phyloP scores from a whole-genome alignment of 1,140 invertebrate species.

The Melipona quadrifasciata region DNA sequence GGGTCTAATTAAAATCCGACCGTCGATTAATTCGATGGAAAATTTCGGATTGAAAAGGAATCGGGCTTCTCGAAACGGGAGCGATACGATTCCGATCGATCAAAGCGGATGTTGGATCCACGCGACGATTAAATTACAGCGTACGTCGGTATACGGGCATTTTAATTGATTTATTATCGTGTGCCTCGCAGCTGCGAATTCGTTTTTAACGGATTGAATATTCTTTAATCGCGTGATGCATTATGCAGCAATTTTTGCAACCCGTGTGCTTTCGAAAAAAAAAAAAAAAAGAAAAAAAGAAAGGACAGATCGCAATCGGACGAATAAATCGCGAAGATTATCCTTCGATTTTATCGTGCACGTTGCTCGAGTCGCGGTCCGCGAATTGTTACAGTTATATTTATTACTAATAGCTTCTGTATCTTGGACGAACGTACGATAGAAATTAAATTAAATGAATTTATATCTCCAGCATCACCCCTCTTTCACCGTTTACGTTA shows the following conservation, averaged over 20 bases:
- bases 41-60: constrained; percentile 21
- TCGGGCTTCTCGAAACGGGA: neutral
- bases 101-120: neutral
- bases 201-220: constrained; percentile 44
- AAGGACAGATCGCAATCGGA: neutral
- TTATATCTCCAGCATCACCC: neutral
- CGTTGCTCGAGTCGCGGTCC: neutral
- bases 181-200: constrained; percentile 29
- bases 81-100: constrained; percentile 33
- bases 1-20: constrained; percentile 16
- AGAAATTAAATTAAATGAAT: neutral
- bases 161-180: constrained; percentile 56
- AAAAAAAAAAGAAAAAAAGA: too few relatives aligned
- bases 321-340: neutral
- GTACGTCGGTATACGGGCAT: constrained; percentile 9
- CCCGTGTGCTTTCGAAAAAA: neutral
- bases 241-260: neutral
- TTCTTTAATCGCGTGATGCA: neutral
- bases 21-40: constrained; percentile 23
- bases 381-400: neutral
- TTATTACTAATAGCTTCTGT: neutral
- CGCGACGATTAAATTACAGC: constrained; percentile 47
- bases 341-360: neutral
- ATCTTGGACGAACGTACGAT: neutral
- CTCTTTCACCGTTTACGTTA: neutral